Evolutionary conservation across 2,888 invertebrate species (phyloP).

Genomic region (Tinea pellionella): DNA sequence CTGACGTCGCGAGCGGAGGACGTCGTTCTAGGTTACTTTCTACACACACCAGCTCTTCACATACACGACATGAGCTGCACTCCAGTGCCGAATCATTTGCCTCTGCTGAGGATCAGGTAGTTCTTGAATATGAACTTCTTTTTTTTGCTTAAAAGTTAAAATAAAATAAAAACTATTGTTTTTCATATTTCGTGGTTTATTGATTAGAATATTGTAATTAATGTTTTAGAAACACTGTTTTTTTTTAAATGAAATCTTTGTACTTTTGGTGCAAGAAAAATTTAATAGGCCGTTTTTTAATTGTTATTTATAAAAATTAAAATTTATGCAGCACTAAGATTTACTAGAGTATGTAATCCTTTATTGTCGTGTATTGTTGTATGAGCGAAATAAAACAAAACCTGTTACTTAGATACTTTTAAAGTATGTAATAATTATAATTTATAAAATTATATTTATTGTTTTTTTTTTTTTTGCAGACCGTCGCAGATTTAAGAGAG

Average conservation of each 20-base stretch:
- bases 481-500: constrained; percentile 85
- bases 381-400: too few species aligned
- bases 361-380: too few species aligned
- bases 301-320: too few species aligned
- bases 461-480: constrained; percentile 39
- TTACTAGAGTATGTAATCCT: too few species aligned
- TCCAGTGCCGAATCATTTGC: constrained; percentile 96
- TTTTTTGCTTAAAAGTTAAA: neutral
- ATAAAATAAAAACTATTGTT: too few species aligned
- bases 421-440: too few species aligned
- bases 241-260: neutral
- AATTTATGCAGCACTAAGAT: too few species aligned
- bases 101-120: constrained; percentile 91
- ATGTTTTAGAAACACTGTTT: neutral
- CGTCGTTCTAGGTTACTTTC: constrained; percentile 49
- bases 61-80: constrained; percentile 71
- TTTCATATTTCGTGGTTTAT: too few species aligned
- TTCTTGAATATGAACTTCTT: neutral
- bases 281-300: too few species aligned
- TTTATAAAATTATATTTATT: too few species aligned
- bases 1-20: constrained; percentile 28
- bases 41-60: constrained; percentile 54
- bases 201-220: neutral
- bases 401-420: too few species aligned
- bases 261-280: neutral